Evolutionary conservation across 2,113 vertebrate species (phyloP).

Genomic region (Nothoprocta pentlandii): DNA sequence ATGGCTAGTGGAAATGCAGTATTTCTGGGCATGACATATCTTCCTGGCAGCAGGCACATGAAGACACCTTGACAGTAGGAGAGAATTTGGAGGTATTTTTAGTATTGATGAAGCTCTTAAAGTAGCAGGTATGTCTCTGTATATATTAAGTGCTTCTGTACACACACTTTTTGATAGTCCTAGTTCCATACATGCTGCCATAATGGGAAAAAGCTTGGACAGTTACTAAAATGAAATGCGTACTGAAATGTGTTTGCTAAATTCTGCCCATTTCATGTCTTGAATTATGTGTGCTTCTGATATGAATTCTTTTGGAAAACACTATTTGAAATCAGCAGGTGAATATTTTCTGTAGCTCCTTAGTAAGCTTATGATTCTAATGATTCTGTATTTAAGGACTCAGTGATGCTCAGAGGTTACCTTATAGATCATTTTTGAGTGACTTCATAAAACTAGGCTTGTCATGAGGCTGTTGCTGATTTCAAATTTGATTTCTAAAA

Average conservation of each 20-base stretch:
- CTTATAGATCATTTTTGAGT: background rate
- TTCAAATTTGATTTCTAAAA: background rate
- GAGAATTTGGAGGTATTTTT: background rate
- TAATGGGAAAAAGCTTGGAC: background rate
- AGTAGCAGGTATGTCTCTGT: background rate
- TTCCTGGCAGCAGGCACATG: background rate
- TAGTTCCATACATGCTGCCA: background rate
- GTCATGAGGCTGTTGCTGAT: background rate
- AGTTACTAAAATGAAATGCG: background rate
- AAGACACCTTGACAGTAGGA: constrained; percentile 6
- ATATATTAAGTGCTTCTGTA: background rate
- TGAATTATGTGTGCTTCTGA: background rate
- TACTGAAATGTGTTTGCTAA: background rate
- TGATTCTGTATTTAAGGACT: constrained; percentile 12
- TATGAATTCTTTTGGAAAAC: background rate
- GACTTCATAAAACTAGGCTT: background rate
- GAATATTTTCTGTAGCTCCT: constrained; percentile 13
- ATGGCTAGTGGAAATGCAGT: background rate
- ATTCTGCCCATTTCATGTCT: background rate
- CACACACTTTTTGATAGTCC: background rate
- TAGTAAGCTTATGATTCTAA: constrained; percentile 15
- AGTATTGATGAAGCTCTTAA: background rate
- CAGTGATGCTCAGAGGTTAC: background rate
- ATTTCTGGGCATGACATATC: background rate
- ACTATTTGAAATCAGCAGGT: background rate